Evolutionary conservation across 2,113 vertebrate species (phyloP).

Genomic region (Semnornis frantzii): DNA sequence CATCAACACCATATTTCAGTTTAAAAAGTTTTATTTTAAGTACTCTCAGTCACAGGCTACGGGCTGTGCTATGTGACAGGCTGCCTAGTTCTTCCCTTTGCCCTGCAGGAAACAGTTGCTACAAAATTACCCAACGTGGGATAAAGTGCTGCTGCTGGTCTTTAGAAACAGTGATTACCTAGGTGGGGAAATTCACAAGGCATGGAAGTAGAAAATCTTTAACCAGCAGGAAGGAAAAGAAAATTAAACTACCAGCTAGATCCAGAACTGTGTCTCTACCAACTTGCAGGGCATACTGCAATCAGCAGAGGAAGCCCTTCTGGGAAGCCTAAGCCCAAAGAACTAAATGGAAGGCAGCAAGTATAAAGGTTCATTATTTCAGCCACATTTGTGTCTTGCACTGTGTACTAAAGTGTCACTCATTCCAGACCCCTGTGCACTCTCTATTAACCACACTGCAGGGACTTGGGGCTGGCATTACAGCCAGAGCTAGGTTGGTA

Average conservation of each 20-base stretch:
- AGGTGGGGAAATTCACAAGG: background rate
- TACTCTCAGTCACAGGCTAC: background rate
- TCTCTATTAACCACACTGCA: background rate
- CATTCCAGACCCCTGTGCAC: background rate
- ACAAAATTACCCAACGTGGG: background rate
- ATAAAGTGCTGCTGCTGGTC: background rate
- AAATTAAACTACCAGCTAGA: background rate
- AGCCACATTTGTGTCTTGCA: background rate
- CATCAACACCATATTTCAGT: background rate
- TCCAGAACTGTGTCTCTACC: background rate
- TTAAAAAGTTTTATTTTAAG: background rate
- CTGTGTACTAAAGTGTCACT: background rate
- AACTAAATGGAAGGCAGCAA: background rate
- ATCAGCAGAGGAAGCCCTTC: background rate
- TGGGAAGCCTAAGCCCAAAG: background rate
- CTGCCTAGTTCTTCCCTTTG: background rate
- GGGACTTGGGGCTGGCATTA: no score
- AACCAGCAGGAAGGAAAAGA: background rate
- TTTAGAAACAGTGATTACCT: background rate
- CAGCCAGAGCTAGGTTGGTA: background rate
- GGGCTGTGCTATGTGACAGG: background rate
- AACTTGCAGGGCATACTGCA: background rate
- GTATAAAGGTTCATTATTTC: background rate
- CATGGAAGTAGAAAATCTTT: background rate
- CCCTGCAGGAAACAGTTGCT: background rate